Evolutionary conservation across 2,888 invertebrate genomes (phyloP), one percentile per base, ranked within the genome.

Genomic region (Crepidodera aurea): DNA sequence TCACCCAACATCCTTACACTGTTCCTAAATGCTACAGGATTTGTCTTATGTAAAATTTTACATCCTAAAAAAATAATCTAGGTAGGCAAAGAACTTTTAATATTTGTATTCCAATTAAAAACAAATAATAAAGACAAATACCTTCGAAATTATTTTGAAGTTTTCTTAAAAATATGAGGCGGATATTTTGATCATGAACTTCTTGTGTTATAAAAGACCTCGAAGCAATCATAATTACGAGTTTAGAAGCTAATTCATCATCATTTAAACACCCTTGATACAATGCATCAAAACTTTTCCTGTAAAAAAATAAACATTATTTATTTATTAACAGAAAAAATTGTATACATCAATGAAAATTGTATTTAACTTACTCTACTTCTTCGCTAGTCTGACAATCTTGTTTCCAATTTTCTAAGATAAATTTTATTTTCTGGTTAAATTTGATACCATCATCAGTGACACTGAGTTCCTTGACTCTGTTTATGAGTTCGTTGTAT

Each of bases 391-490:
- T 74, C 25, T 71, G 53, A 64, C 80, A 81, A 25, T 73, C 73
- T 19, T 74, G 62, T 16, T 68, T 64, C 76, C 79, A 78, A 39
- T 68, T 69, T 51, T 77, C 73, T 18, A 77, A 62, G 34, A 81
- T 75, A 60, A 74, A 68, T 65, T 75, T 77, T 12, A 80, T 69
- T 67, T 81, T 81, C 59, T 78, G 76, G 66, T 81, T 81, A 56
- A 80, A 74, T 60, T 76, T 64, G 50, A 81, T 81, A 4, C 81
- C 81, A 70, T 81, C 81, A 65, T 81, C 81, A 7, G 72, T 70
- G 7, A 72, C 56, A 65, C 74, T 74, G 19, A 81, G 66, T 59
- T 75, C 71, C 46, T 74, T 73, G n/a, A 81, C 68, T 61, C 70
- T 69, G 4, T 69, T 69, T 16, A 79, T 67, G 19, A 80, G 67